Conservation (phyloP, 2,888 invertebrate genomes). For the Lamellibrachia columna region DNA sequence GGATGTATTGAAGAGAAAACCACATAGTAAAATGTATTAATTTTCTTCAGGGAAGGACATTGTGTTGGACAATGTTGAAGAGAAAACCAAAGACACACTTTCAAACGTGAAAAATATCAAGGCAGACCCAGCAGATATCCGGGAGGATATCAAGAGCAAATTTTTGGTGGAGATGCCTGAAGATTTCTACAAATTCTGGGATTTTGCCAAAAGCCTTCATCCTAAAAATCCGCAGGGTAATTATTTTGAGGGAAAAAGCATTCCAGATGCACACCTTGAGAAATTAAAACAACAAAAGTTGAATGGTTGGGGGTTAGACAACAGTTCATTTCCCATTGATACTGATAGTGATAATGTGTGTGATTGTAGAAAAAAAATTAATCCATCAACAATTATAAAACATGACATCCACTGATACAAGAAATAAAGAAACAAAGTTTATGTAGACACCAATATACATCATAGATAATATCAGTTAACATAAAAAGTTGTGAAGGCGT, state of each 20-base stretch:
- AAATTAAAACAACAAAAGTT: too few relatives aligned
- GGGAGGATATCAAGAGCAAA: slow-evolving; percentile 75
- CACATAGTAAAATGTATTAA: not conserved
- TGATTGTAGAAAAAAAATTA: too few relatives aligned
- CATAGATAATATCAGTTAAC: too few relatives aligned
- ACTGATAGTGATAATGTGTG: too few relatives aligned
- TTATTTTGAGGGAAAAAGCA: not conserved
- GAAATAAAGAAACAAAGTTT: too few relatives aligned
- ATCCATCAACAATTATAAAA: too few relatives aligned
- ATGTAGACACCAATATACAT: too few relatives aligned
- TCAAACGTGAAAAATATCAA: slow-evolving; percentile 44
- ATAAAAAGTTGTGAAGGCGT: too few relatives aligned
- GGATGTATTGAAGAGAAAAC: not conserved
- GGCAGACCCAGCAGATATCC: slow-evolving; percentile 65
- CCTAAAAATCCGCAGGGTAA: slow-evolving; percentile 69
- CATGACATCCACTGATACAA: too few relatives aligned
- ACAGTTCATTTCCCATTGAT: too few relatives aligned
- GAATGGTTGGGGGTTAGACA: too few relatives aligned
- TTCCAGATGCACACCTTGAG: too few relatives aligned
- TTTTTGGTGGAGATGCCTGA: slow-evolving; percentile 87
- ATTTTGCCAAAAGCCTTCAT: slow-evolving; percentile 74
- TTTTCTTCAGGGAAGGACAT: not conserved
- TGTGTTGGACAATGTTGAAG: not conserved
- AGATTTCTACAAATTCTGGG: slow-evolving; percentile 89
- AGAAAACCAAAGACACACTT: slow-evolving; percentile 45